These are phyloP conservation scores for Isichthys henryi DNA, from an alignment of 2,113 vertebrate genomes.

Conservation along the genomic window DNA sequence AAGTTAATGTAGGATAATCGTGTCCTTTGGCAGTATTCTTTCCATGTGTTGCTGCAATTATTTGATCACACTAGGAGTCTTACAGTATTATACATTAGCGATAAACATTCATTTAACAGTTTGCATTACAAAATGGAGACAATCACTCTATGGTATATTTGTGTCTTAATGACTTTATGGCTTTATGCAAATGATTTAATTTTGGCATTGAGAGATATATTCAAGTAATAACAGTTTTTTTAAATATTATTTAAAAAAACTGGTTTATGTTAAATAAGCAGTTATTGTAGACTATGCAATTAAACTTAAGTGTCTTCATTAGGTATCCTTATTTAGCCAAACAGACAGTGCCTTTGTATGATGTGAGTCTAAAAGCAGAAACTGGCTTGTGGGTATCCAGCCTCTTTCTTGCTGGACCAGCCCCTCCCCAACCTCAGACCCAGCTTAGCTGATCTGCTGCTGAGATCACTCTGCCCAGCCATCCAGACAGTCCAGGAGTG, in stretches of 20 bases:
- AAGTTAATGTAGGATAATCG: conserved; percentile 16
- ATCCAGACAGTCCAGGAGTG: neutral
- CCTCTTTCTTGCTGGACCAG: neutral
- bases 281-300: neutral
- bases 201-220: neutral
- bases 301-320: neutral
- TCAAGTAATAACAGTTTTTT: neutral
- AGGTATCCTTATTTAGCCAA: neutral
- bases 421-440: neutral
- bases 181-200: neutral
- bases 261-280: neutral
- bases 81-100: neutral
- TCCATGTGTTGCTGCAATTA: neutral
- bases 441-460: neutral
- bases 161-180: neutral
- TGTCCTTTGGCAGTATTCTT: neutral
- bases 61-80: neutral
- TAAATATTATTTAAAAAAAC: neutral
- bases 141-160: neutral
- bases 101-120: neutral
- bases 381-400: neutral
- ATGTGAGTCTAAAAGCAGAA: neutral
- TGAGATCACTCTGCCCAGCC: neutral
- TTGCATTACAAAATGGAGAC: neutral
- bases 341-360: neutral